These are phyloP conservation scores for Toxonevra muliebris DNA, from an alignment of 2,888 invertebrate genomes.

Conservation along the genomic window DNA sequence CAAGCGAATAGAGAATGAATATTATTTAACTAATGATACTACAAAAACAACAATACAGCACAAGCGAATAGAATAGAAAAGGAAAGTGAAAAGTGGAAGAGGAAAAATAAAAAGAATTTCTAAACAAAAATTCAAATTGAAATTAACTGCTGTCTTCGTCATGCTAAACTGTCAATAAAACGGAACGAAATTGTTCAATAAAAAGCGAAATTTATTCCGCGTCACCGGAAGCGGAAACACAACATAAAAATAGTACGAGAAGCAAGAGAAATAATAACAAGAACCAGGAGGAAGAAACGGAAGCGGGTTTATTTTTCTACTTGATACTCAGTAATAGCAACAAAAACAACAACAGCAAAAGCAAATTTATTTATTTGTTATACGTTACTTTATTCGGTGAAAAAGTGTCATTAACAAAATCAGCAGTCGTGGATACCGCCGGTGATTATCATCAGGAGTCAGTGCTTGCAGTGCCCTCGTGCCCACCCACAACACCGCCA, in stretches of 20 bases:
- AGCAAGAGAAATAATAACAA: conserved; percentile 7
- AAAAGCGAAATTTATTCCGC: conserved; percentile 16
- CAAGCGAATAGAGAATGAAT: too few species aligned
- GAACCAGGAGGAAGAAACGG: background rate
- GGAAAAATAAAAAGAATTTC: too few species aligned
- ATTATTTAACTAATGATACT: too few species aligned
- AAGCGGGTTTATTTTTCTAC: background rate
- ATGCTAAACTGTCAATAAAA: conserved; percentile 12
- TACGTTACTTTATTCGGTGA: conserved; percentile 13
- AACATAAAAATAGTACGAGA: conserved; percentile 3
- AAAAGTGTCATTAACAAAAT: conserved; percentile 25
- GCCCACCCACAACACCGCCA: conserved; percentile 64
- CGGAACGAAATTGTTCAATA: conserved; percentile 11
- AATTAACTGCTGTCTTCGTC: conserved; percentile 10
- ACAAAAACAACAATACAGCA: too few species aligned
- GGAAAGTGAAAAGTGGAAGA: too few species aligned
- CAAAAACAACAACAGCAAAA: too few species aligned
- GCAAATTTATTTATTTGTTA: conserved; percentile 4
- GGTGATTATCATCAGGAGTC: conserved; percentile 57
- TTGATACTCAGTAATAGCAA: background rate
- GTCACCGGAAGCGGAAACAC: background rate
- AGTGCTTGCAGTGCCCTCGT: conserved; percentile 44
- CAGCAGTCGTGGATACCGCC: conserved; percentile 65
- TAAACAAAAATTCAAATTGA: conserved; percentile 13
- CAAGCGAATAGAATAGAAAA: too few species aligned